A percentile compares a stretch with the other conserved stretches of the same genome.
phyloP scores from a whole-genome alignment of 1,140 invertebrate species.

The Amphibalanus amphitrite region DNA sequence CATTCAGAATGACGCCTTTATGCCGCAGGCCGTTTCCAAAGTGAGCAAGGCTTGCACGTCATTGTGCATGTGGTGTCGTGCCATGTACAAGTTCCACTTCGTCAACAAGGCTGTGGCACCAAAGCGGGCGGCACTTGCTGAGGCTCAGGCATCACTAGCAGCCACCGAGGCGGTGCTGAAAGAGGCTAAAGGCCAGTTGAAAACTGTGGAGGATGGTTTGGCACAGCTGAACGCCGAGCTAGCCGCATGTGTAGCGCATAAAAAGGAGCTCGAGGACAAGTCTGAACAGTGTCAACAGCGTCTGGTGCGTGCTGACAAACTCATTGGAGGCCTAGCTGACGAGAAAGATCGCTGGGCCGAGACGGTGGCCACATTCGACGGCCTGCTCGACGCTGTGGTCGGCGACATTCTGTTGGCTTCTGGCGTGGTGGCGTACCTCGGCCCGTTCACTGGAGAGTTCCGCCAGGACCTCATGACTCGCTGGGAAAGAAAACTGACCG shows the following conservation, averaged over 20 bases:
- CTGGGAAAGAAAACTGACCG: constrained; percentile 51
- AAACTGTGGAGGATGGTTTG: constrained; percentile 59
- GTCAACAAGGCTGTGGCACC: constrained; percentile 88
- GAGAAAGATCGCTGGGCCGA: constrained; percentile 45
- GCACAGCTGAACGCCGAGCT: constrained; percentile 89
- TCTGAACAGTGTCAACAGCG: constrained; percentile 84
- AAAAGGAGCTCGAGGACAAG: constrained; percentile 83
- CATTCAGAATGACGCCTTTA: background rate
- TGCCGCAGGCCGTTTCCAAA: constrained; percentile 31
- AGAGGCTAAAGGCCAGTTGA: constrained; percentile 61
- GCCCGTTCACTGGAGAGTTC: constrained; percentile 53
- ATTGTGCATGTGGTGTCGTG: constrained; percentile 44
- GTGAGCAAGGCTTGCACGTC: constrained; percentile 67
- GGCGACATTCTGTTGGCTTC: constrained; percentile 74
- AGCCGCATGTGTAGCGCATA: constrained; percentile 83
- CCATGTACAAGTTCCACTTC: constrained; percentile 49
- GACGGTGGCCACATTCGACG: constrained; percentile 23
- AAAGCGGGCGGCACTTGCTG: constrained; percentile 62
- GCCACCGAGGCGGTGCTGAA: constrained; percentile 75
- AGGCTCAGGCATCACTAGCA: constrained; percentile 60
- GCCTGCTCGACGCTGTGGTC: constrained; percentile 54
- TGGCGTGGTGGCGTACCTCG: constrained; percentile 75
- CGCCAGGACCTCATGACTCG: constrained; percentile 31
- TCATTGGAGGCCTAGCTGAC: constrained; percentile 55
- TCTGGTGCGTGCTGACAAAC: constrained; percentile 65